Base-by-base conservation (phyloP, 2,113 vertebrate genomes). In the Notarius quadriscutis region DNA sequence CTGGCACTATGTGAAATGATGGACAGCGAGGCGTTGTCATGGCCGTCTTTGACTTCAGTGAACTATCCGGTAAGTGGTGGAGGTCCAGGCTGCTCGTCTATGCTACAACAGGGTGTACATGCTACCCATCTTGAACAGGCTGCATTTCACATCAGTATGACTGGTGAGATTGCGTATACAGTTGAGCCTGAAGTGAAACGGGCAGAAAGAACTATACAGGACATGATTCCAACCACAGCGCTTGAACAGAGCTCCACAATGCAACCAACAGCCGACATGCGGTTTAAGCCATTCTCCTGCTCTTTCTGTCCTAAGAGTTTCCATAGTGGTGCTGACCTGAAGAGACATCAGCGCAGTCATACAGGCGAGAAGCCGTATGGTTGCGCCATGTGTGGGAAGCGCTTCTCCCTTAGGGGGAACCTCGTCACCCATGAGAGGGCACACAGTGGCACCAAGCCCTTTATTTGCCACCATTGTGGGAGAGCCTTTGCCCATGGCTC, bases 281-380 rank as follows among this genome's bases (percentile, higher is more conserved):
- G 81, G 2, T 72, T 84, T 50, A 78, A 92, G 12, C 89, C 88
- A 77, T 94, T 94, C 69, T n/a, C 83, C 58, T 95, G 95, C 84
- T 91, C 93, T 4, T 94, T 92, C 90, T 95, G 95, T 4, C 91
- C 94, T 4, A 95, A 95, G 80, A 81, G 90, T 27, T 95, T 95
- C 10, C 90, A 93, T 83, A 92, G 94, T 7, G 82, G 86, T 0
- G 93, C 93, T 11, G 94, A 95, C 74, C 91, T 95, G 0, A 93
- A 94, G 17, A 90, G 94, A 41, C 94, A 95, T 27, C 80, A 94
- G 5, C 91, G 94, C 1, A 95, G 95, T 67, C 94, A 95, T 27
- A 95, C 94, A 0, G 94, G 94, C 1, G 94, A 95, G 91, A 95
- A 95, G 65, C 94, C 94, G 8, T 95, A 93, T 2, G 93, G 93